Percentiles rank a stretch among this genome's conserved stretches.
These are phyloP conservation scores for Zophobas morio DNA, from an alignment of 1,140 invertebrate genomes.

Conservation along the genomic window DNA sequence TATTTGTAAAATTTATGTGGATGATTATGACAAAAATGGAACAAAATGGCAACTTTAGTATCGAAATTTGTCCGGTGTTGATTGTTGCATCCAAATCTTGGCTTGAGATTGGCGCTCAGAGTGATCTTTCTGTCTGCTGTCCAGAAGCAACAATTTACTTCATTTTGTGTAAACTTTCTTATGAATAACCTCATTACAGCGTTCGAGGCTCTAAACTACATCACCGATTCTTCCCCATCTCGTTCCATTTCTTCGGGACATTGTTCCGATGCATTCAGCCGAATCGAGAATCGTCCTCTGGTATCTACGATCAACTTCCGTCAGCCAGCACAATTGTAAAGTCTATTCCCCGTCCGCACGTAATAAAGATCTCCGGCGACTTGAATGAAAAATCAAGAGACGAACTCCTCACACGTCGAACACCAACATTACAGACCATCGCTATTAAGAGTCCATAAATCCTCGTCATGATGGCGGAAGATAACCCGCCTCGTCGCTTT, in stretches of 20 bases:
- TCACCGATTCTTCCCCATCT: not conserved
- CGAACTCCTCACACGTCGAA: not conserved
- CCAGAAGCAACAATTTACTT: too few relatives aligned
- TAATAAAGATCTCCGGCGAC: not conserved
- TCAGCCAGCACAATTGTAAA: conserved; percentile 16
- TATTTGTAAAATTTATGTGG: too few relatives aligned
- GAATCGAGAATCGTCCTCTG: conserved; percentile 8
- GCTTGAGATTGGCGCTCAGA: too few relatives aligned
- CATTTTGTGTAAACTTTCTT: too few relatives aligned
- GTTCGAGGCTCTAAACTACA: too few relatives aligned
- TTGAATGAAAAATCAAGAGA: not conserved
- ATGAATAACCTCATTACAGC: too few relatives aligned
- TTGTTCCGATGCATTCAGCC: conserved; percentile 35
- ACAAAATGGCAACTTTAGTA: too few relatives aligned
- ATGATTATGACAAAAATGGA: too few relatives aligned
- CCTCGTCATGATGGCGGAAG: not conserved
- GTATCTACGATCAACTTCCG: conserved; percentile 28
- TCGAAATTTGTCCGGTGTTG: too few relatives aligned
- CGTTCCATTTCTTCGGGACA: conserved; percentile 17
- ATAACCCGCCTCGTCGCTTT: not conserved
- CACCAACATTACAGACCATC: not conserved
- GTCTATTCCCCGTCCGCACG: not conserved
- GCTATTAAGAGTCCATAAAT: conserved; percentile 9
- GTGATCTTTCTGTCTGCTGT: too few relatives aligned
- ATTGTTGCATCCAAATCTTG: too few relatives aligned